Base-by-base conservation (phyloP, 2,797 vertebrate genomes). In the Molothrus aeneus region DNA sequence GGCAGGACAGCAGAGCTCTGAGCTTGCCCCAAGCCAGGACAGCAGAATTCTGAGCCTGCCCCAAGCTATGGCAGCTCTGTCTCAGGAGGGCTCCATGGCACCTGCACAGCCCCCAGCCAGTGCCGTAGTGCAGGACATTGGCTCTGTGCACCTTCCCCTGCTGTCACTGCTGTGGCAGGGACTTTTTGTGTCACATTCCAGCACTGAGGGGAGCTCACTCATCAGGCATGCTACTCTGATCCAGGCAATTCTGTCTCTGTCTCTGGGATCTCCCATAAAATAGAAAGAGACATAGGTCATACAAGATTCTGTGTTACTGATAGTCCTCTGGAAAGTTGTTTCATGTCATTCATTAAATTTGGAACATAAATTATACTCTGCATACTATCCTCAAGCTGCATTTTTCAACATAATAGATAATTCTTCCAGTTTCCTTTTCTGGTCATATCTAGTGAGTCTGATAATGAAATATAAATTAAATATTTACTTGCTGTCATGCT, bases 91-190 rank as follows among this genome's bases (percentile, higher is more conserved):
- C 54, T 73, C 54, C 38, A 2, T 10, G 53, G 21, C 3, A 3
- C 36, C 26, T 51, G 56, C 50, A 34, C 0, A 1, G 59, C 54
- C 32, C 14, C 18, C 50, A 88, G 61, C 64, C 63, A 17, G 24
- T 1, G 4, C 32, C 51, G 83, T 53, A 9, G 3, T 21, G 57
- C 38, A 38, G 65, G 71, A 3, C 1, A 0, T 19, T 31, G 8
- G 3, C 43, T 38, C 40, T 26, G 7, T 3, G 4, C 36, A 8
- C 34, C 40, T 34, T 64, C 40, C 42, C 53, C 19, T 4, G 1
- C 40, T 50, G 25, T 38, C 82, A 66, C 85, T 0, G 0, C 20
- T 54, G 6, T 3, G 2, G 4, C 6, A 0, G 17, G 21, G 42
- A 51, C 48, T 45, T 22, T 47, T 10, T 19, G 45, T 45, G n/a